A percentile compares a stretch with the other conserved stretches of the same genome.
Conservation (phyloP, 2,113 vertebrate genomes). For the Mastomys natalensis region DNA sequence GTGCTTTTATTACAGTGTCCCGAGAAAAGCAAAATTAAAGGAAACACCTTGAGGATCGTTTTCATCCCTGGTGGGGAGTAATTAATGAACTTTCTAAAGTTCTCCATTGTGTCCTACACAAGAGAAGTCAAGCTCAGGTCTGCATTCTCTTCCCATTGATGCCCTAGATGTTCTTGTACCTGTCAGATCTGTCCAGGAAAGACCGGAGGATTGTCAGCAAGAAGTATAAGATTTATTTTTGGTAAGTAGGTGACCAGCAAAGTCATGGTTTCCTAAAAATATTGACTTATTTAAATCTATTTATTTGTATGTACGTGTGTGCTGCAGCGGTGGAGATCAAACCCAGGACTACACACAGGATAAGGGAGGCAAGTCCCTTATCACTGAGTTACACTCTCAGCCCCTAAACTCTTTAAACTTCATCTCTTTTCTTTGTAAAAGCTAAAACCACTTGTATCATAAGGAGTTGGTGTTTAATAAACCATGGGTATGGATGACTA, state of each 20-base stretch:
- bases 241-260: slow-evolving; percentile 84
- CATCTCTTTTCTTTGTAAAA: slow-evolving; percentile 40
- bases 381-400: neutral
- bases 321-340: neutral
- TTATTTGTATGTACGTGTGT: neutral
- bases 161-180: slow-evolving; percentile 88
- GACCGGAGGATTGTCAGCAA: slow-evolving; percentile 90
- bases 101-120: slow-evolving; percentile 47
- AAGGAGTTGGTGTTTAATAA: neutral
- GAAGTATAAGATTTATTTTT: slow-evolving; percentile 92
- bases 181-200: slow-evolving; percentile 91
- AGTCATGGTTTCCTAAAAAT: neutral
- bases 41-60: slow-evolving; percentile 32
- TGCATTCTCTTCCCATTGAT: slow-evolving; percentile 51
- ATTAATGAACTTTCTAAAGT: neutral
- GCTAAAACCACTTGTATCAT: neutral
- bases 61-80: neutral
- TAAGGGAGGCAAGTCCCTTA: neutral
- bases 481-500: neutral
- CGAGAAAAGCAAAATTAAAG: neutral
- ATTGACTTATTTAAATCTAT: neutral
- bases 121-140: neutral
- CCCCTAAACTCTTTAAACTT: neutral
- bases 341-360: neutral
- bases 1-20: neutral